Evolutionary conservation across 2,797 vertebrate species (phyloP).

Genomic region (Sebastiscus albofasciatus): DNA sequence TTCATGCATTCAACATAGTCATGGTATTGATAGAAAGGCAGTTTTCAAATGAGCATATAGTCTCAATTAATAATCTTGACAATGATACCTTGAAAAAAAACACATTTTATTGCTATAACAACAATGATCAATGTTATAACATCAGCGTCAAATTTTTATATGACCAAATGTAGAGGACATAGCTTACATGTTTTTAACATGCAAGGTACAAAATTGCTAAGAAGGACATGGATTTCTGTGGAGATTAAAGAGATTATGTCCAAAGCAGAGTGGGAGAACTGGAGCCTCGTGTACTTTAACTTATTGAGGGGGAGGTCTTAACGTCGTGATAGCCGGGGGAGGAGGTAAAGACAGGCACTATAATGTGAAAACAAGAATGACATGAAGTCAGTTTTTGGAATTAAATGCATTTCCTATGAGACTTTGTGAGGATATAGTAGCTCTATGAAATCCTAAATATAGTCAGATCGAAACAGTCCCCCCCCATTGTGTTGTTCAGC

Average conservation of each 20-base stretch:
- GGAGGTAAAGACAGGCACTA: not conserved
- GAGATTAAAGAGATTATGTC: conserved; percentile 59
- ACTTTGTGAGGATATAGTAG: conserved; percentile 16
- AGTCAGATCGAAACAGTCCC: conserved; percentile 40
- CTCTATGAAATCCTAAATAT: conserved; percentile 54
- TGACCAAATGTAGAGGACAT: not conserved
- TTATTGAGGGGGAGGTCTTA: conserved; percentile 13
- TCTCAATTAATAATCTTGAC: not conserved
- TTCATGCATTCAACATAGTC: not conserved
- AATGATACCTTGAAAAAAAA: not conserved
- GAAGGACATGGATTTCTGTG: conserved; percentile 32
- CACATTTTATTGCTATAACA: not conserved
- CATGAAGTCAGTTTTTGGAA: conserved; percentile 4
- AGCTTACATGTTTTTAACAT: conserved; percentile 13
- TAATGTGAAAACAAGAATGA: not conserved
- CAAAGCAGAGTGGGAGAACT: conserved; percentile 41
- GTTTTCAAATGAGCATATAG: not conserved
- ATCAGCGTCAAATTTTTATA: not conserved
- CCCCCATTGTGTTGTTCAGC: conserved; percentile 54
- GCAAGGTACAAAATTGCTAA: not conserved
- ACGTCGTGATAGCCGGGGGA: not conserved
- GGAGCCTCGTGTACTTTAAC: conserved; percentile 23
- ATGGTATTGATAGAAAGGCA: not conserved
- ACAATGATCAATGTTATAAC: not conserved
- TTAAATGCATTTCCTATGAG: conserved; percentile 1